Evolutionary conservation across 2,888 invertebrate genomes (phyloP).

Genomic region (Pristionchus exspectatus): DNA sequence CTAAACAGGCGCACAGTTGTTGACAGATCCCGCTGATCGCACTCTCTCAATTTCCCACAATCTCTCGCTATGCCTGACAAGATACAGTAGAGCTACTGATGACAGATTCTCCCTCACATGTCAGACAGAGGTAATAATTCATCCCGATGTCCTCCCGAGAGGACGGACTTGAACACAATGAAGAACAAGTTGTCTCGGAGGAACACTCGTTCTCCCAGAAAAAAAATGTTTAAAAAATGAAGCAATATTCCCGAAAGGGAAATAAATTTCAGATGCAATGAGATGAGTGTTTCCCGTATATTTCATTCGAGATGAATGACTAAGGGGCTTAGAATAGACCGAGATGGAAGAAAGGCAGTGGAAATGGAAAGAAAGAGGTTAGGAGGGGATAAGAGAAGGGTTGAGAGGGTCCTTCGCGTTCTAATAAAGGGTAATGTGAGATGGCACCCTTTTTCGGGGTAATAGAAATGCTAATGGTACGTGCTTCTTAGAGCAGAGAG

Average conservation of each 20-base stretch:
- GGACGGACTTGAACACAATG: neutral
- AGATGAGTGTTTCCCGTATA: neutral
- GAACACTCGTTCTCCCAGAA: neutral
- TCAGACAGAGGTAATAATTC: neutral
- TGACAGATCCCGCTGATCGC: neutral
- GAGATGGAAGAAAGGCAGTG: conserved; percentile 19
- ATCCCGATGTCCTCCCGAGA: neutral
- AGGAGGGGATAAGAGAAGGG: neutral
- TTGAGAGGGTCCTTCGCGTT: neutral
- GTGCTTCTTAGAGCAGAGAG: neutral
- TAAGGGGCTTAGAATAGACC: neutral
- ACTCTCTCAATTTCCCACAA: neutral
- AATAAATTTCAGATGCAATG: neutral
- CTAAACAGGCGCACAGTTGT: neutral
- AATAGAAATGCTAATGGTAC: neutral
- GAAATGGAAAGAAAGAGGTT: neutral
- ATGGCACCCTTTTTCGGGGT: neutral
- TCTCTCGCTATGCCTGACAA: neutral
- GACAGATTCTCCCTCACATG: conserved; percentile 29
- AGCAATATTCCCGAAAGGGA: neutral
- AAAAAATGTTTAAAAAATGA: neutral
- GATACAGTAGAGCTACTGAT: neutral
- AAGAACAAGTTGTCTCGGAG: neutral
- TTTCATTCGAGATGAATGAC: neutral
- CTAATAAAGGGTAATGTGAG: neutral